Conservation (phyloP, 2,113 vertebrate genomes). For the Salvelinus fontinalis region DNA sequence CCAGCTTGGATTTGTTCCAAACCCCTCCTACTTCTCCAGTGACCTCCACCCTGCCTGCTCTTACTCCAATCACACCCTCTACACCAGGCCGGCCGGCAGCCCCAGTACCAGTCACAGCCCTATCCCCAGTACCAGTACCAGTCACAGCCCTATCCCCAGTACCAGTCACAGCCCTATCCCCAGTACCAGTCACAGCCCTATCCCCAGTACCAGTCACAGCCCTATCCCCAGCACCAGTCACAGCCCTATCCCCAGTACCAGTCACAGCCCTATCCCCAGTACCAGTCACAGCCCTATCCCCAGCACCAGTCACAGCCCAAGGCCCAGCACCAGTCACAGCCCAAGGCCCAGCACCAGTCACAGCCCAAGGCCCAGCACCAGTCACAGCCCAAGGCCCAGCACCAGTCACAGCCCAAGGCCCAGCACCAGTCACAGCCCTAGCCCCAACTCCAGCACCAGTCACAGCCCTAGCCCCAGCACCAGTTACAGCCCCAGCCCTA, state of each 20-base stretch:
- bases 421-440: too few species aligned
- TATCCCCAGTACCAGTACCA: too few species aligned
- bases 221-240: not conserved
- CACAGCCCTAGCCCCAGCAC: not conserved
- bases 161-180: not conserved
- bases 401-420: too few species aligned
- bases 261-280: not conserved
- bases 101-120: not conserved
- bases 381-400: not conserved
- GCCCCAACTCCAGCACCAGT: not conserved
- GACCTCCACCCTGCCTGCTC: constrained; percentile 22
- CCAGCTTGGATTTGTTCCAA: constrained; percentile 62
- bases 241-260: not conserved
- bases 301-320: too few species aligned
- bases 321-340: not conserved
- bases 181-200: constrained; percentile 13
- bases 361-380: too few species aligned
- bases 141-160: too few species aligned
- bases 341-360: too few species aligned
- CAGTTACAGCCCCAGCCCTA: constrained; percentile 1
- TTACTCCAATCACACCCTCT: constrained; percentile 15
- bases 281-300: too few species aligned
- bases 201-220: constrained; percentile 9
- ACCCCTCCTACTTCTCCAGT: constrained; percentile 65
- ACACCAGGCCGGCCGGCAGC: constrained; percentile 12